Evolutionary conservation across 2,113 vertebrate genomes (phyloP).

Genomic region (Aramus guarauna): DNA sequence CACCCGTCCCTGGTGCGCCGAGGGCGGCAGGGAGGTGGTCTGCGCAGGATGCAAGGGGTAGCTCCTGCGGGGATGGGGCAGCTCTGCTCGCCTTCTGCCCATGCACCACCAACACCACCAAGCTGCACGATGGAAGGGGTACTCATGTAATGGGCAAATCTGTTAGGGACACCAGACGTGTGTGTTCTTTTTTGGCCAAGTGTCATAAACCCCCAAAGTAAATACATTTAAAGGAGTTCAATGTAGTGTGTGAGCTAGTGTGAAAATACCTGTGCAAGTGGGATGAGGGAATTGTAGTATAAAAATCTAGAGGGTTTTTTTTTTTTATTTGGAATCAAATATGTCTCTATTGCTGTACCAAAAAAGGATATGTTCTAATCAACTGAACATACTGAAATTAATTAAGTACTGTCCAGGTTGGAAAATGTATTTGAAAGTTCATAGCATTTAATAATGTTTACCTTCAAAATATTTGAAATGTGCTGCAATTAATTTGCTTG

Average conservation of each 20-base stretch:
- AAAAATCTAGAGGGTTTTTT: background rate
- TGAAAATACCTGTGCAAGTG: background rate
- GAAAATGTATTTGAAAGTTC: background rate
- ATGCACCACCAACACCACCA: background rate
- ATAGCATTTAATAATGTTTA: background rate
- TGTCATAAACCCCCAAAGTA: fast-evolving
- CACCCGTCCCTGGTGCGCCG: background rate
- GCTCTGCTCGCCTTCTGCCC: background rate
- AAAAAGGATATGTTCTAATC: background rate
- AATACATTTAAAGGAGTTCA: background rate
- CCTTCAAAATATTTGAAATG: background rate
- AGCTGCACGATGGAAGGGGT: background rate
- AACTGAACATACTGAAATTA: background rate
- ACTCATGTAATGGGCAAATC: fast-evolving
- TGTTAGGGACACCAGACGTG: background rate
- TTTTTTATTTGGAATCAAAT: background rate
- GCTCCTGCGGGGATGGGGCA: background rate
- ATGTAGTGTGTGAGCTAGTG: background rate
- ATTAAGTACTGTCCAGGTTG: background rate
- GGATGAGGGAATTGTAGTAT: background rate
- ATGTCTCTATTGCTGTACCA: background rate
- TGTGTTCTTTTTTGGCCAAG: background rate
- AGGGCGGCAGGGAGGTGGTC: background rate
- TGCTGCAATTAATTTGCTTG: background rate
- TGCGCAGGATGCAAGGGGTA: background rate